Evolutionary conservation across 2,888 invertebrate species (phyloP), one percentile per base, ranked within the genome.

Genomic region (Pycnomerus fuliginosus): DNA sequence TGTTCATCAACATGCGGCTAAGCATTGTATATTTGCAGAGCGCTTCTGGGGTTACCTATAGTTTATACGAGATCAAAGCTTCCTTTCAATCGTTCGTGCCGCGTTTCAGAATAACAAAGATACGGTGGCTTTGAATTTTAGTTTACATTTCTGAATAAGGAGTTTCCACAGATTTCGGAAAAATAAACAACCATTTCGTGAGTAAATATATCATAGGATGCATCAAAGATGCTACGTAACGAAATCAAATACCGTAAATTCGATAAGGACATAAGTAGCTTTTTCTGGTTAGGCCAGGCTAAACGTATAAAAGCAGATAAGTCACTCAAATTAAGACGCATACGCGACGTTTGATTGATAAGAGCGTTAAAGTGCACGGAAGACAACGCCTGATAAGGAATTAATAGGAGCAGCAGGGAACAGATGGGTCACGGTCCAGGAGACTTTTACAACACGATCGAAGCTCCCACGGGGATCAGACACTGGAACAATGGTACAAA

Each of bases 91-190:
- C 56, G 55, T 42, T 52, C 46, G 42, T 38, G 47, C 53, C 50
- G 48, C 55, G 32, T 39, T 42, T 32, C 44, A 38, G 32, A 53
- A 56, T 53, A 58, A 58, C 56, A 54, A 55, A 58, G 55, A 56
- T 53, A 53, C 46, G 36, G 37, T 31, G 10, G 25, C 50, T 50
- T 53, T 44, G 48, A 46, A 44, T 47, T 25, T 31, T 54, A 61
- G 67, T 69, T 67, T 68, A 64, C 66, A 61, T 67, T 67, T 62
- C 64, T 57, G 50, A 56, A 56, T 58, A 58, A 57, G 60, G 53
- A 62, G 53, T 63, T 66, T 64, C 62, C 50, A 53, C 58, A 60
- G 64, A 67, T 66, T 66, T 65, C 56, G 53, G 55, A 58, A 68
- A 67, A 67, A 67, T 65, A 69, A 70, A 70, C 64, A 70, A 54